Percentiles rank a stretch among this genome's conserved stretches.
Evolutionary conservation across 2,113 vertebrate species (phyloP).

Genomic region (Terrapene triunguis): DNA sequence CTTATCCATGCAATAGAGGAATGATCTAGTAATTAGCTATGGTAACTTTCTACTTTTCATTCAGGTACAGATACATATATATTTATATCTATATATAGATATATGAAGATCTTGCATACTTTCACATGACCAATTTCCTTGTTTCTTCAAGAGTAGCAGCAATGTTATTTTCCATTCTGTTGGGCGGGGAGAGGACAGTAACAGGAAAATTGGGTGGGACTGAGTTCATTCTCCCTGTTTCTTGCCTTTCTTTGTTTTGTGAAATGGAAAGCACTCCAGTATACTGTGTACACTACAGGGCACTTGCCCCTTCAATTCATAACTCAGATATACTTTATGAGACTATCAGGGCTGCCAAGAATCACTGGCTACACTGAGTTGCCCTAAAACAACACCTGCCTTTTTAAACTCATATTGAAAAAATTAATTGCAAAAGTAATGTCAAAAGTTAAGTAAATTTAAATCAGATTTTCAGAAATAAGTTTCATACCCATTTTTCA

Average conservation of each 20-base stretch:
- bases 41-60: constrained; percentile 53
- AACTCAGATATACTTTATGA: background rate
- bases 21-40: constrained; percentile 64
- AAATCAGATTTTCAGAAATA: too few relatives aligned
- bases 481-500: too few relatives aligned
- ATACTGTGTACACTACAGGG: background rate
- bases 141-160: background rate
- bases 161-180: background rate
- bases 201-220: background rate
- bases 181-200: background rate
- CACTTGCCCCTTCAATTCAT: background rate
- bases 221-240: background rate
- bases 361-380: background rate
- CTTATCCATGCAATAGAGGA: constrained; percentile 30
- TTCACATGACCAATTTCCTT: background rate
- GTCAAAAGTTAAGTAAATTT: background rate
- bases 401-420: background rate
- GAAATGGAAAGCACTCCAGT: background rate
- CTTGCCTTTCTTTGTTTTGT: background rate
- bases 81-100: background rate
- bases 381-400: background rate
- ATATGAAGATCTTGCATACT: background rate
- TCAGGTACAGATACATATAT: constrained; percentile 32
- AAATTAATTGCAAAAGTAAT: background rate
- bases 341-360: background rate